Base-by-base conservation (phyloP, 2,113 vertebrate genomes). In the Oncorhynchus kisutch region DNA sequence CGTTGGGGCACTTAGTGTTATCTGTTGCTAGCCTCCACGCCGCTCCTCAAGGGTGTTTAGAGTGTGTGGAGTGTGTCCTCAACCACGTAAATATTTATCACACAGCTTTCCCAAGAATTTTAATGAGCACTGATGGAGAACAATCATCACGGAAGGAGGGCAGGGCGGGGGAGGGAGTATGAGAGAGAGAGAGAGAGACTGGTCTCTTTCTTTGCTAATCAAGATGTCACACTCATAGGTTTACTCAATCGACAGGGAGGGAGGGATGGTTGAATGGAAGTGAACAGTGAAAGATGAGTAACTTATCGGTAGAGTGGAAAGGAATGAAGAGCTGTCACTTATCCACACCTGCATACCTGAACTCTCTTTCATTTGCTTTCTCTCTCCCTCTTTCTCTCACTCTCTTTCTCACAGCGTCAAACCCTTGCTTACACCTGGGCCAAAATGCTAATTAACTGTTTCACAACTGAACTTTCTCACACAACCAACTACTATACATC, bases 31-130 rank as follows among this genome's bases (percentile, higher is more conserved):
- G 13, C 68, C 57, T 39, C 74, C 34, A 87, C 84, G 80, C 85
- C 77, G 77, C 85, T 77, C 59, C 87, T 87, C 76, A 57, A 85
- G 85, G 79, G 87, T 88, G 86, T 90, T 84, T 90, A 45, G 39
- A 45, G 39, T 39, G 39, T 39, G 39, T 39, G 39, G 39, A 88
- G 87, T 91, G 89, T 84, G 88, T 91, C 88, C 86, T 91, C 86
- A 83, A 83, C 77, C 73, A 2, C 74, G 74, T 89, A 90, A 91
- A 90, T 91, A 91, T 91, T 89, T 91, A 90, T 89, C 87, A 84
- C 87, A 80, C 60, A 60, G 84, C 9, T 89, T 84, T 85, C 86
- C 69, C 76, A 87, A 87, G 75, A 90, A 89, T 90, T 88, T 88
- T 89, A 91, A 91, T 90, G 90, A 90, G 89, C 85, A 59, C 84